Percentiles rank a stretch among this genome's conserved stretches.
Evolutionary conservation across 2,113 vertebrate species (phyloP).

Genomic region (Spea bombifrons): DNA sequence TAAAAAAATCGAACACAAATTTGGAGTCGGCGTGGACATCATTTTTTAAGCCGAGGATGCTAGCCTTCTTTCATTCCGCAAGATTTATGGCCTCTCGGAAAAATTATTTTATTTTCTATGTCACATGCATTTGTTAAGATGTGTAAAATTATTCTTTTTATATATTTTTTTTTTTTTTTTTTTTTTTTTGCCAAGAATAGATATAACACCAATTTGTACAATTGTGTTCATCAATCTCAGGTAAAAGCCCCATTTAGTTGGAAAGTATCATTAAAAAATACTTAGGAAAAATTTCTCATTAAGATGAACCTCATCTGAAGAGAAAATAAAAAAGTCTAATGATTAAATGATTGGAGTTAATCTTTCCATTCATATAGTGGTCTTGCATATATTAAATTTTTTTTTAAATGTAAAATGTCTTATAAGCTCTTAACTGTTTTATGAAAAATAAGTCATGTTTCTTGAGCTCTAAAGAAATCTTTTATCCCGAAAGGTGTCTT

Average conservation of each 20-base stretch:
- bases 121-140: slow-evolving; percentile 69
- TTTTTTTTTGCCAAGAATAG: slow-evolving; percentile 55
- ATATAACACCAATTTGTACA: slow-evolving; percentile 61
- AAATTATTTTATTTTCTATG: slow-evolving; percentile 66
- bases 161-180: slow-evolving; percentile 21
- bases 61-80: slow-evolving; percentile 67
- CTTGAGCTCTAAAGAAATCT: neutral
- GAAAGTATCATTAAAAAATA: slow-evolving; percentile 34
- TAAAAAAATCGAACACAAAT: slow-evolving; percentile 76
- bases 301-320: slow-evolving; percentile 33
- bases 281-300: slow-evolving; percentile 42
- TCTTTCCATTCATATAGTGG: neutral
- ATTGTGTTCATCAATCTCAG: slow-evolving; percentile 31
- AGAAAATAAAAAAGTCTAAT: slow-evolving; percentile 27
- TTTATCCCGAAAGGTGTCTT: too few relatives aligned
- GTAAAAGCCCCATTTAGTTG: slow-evolving; percentile 31
- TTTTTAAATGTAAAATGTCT: neutral
- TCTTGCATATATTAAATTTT: neutral
- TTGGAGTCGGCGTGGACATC: slow-evolving; percentile 67
- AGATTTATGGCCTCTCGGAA: slow-evolving; percentile 67
- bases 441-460: neutral
- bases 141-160: slow-evolving; percentile 45
- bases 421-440: neutral
- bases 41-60: slow-evolving; percentile 73
- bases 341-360: slow-evolving; percentile 31